A percentile compares a stretch with the other conserved stretches of the same genome.
Evolutionary conservation across 2,113 vertebrate species (phyloP).

Genomic region (Polyodon spathula): DNA sequence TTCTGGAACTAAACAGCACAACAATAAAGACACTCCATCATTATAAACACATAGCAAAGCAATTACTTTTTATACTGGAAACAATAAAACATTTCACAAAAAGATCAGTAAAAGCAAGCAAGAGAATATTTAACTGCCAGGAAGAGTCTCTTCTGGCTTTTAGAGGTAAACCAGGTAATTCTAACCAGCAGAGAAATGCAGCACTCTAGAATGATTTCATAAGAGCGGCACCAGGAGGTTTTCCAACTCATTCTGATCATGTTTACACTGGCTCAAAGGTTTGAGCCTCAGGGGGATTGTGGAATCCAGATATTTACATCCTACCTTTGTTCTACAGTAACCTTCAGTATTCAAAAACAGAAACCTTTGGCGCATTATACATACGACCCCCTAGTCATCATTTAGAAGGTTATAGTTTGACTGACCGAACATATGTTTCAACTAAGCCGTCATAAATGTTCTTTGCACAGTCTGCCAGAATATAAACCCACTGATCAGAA

Average conservation of each 20-base stretch:
- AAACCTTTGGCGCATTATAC: neutral
- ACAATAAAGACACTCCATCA: too few relatives aligned
- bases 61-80: too few relatives aligned
- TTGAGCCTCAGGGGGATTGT: neutral
- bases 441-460: neutral
- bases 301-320: neutral
- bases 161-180: neutral
- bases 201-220: neutral
- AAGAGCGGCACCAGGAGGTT: neutral
- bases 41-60: too few relatives aligned
- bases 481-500: neutral
- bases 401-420: neutral
- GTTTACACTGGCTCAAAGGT: conserved; percentile 1
- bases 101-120: neutral
- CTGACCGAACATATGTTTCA: neutral
- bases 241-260: neutral
- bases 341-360: neutral
- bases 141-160: neutral
- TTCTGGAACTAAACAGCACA: too few relatives aligned
- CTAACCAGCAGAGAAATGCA: neutral
- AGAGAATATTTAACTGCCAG: too few relatives aligned
- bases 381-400: neutral
- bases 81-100: neutral
- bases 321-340: neutral
- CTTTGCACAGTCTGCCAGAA: neutral